A percentile compares a stretch with the other conserved stretches of the same genome.
Evolutionary conservation across 2,113 vertebrate species (phyloP).

Genomic region (Bucco capensis): DNA sequence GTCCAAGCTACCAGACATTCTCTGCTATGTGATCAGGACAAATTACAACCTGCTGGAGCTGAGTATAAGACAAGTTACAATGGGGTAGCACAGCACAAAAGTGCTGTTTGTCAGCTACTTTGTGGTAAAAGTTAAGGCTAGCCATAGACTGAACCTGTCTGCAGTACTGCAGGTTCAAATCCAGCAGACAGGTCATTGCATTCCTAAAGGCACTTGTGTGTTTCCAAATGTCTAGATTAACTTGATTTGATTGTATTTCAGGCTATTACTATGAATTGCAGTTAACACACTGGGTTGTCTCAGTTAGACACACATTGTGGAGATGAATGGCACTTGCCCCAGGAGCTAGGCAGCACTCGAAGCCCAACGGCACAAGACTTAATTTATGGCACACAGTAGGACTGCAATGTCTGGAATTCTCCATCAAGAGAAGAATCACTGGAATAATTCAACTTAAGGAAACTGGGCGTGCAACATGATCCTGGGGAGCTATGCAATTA

Average conservation of each 20-base stretch:
- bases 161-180: not conserved
- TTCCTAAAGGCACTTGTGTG: not conserved
- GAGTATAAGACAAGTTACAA: not conserved
- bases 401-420: not conserved
- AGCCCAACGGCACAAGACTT: not conserved
- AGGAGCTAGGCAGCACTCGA: constrained; percentile 11
- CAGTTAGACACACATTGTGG: not conserved
- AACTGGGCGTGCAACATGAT: constrained; percentile 11
- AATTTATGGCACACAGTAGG: constrained; percentile 30
- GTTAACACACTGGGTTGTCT: not conserved
- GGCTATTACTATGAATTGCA: not conserved
- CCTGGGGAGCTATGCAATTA: constrained; percentile 49
- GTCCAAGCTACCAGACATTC: not conserved
- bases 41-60: not conserved
- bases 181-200: not conserved
- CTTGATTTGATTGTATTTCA: not conserved
- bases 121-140: not conserved
- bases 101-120: not conserved
- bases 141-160: not conserved
- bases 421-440: not conserved
- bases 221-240: not conserved
- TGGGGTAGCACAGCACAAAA: not conserved
- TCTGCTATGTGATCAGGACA: not conserved
- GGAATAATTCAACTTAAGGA: constrained; percentile 53
- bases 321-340: constrained; percentile 2